Conservation (phyloP, 2,113 vertebrate species). For the Eidolon helvum region DNA sequence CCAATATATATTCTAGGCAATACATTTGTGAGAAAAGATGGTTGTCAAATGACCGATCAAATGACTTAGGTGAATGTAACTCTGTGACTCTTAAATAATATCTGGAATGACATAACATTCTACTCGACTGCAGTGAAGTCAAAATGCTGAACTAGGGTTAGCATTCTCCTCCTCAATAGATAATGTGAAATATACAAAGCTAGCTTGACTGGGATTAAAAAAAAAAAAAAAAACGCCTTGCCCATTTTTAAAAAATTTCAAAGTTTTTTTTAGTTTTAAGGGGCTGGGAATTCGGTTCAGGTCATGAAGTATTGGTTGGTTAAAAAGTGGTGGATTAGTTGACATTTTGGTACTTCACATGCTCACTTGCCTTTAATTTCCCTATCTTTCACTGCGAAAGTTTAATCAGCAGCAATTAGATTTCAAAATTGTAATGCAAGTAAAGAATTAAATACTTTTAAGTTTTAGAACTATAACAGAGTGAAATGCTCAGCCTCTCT, state of each 20-base stretch:
- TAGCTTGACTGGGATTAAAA: not conserved
- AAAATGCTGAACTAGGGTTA: not conserved
- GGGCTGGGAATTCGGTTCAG: no score
- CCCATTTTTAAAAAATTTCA: no score
- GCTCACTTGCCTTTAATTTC: constrained; percentile 35
- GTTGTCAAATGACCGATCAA: not conserved
- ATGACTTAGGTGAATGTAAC: not conserved
- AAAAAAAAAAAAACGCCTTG: not conserved
- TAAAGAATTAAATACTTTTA: constrained; percentile 38
- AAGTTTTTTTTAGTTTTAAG: no score
- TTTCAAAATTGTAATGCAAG: constrained; percentile 32
- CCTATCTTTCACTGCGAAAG: not conserved
- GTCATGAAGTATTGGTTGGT: not conserved
- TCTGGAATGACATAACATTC: not conserved
- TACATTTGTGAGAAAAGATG: not conserved
- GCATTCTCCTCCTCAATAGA: not conserved
- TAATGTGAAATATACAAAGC: not conserved
- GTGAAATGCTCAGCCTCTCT: not conserved
- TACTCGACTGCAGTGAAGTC: not conserved
- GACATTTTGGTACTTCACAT: not conserved
- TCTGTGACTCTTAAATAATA: not conserved
- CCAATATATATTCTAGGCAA: not conserved
- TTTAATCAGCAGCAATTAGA: not conserved
- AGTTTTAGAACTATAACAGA: not conserved
- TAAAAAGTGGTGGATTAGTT: not conserved